These are phyloP conservation scores for Hylaeus volcanicus DNA, from an alignment of 1,140 invertebrate genomes.

Conservation along the genomic window DNA sequence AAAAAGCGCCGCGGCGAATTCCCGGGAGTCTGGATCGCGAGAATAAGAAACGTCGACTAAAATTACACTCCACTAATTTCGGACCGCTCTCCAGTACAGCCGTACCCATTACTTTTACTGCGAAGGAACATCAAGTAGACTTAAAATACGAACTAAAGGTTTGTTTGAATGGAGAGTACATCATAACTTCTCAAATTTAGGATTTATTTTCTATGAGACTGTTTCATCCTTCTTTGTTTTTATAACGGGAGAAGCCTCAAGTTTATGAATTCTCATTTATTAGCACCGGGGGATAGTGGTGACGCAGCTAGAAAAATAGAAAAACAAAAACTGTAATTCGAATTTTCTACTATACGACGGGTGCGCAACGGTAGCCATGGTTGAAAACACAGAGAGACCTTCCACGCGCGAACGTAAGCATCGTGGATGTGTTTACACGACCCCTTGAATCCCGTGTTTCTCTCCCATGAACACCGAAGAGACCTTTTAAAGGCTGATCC, in stretches of 20 bases:
- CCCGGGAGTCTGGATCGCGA: slow-evolving; percentile 9
- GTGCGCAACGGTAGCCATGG: slow-evolving; percentile 15
- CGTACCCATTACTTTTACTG: neutral
- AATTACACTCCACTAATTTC: slow-evolving; percentile 25
- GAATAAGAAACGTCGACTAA: slow-evolving; percentile 28
- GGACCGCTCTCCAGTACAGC: neutral
- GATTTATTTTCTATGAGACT: no score
- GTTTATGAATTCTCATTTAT: no score
- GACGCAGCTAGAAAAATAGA: no score
- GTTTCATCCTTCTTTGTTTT: no score
- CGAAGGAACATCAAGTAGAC: no score
- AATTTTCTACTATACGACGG: neutral
- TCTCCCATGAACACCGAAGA: slow-evolving; percentile 1
- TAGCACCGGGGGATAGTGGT: no score
- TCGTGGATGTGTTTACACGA: slow-evolving; percentile 32
- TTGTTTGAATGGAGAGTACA: no score
- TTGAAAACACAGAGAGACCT: slow-evolving; percentile 11
- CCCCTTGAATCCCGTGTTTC: neutral
- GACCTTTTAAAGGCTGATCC: neutral
- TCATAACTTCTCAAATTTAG: no score
- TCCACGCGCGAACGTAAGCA: slow-evolving; percentile 47
- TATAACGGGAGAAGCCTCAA: no score
- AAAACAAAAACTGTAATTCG: no score
- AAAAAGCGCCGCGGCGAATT: slow-evolving; percentile 4
- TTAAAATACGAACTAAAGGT: no score